A percentile compares a stretch with the other conserved stretches of the same genome.
These are phyloP conservation scores for Xenopus borealis DNA, from an alignment of 2,113 vertebrate genomes.

Conservation along the genomic window DNA sequence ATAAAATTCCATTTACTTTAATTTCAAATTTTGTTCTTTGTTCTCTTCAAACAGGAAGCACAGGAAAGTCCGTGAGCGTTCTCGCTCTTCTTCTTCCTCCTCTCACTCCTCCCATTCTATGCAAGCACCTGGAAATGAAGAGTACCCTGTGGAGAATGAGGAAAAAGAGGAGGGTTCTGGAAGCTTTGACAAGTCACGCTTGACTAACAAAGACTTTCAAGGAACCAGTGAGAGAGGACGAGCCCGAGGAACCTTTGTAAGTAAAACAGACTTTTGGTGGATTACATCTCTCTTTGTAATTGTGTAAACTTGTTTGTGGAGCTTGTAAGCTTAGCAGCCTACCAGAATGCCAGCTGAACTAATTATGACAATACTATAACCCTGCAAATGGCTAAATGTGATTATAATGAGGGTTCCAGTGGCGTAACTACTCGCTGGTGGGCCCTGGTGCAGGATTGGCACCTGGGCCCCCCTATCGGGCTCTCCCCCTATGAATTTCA, in stretches of 20 bases:
- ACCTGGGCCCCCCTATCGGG: too few relatives aligned
- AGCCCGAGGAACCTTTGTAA: constrained; percentile 84
- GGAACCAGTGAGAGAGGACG: constrained; percentile 71
- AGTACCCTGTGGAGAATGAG: constrained; percentile 70
- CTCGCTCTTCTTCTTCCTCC: constrained; percentile 86
- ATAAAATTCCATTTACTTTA: too few relatives aligned
- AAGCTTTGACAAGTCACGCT: constrained; percentile 72
- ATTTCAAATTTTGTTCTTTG: not conserved
- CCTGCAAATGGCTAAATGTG: too few relatives aligned
- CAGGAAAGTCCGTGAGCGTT: constrained; percentile 81
- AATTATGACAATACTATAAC: too few relatives aligned
- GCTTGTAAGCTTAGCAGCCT: too few relatives aligned
- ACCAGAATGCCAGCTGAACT: too few relatives aligned
- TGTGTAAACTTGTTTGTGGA: too few relatives aligned
- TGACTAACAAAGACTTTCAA: constrained; percentile 73
- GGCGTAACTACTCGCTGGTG: too few relatives aligned
- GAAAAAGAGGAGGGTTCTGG: constrained; percentile 75
- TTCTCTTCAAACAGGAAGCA: constrained; percentile 71
- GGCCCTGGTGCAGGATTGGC: too few relatives aligned
- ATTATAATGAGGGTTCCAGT: too few relatives aligned
- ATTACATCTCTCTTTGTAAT: too few relatives aligned
- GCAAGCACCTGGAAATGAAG: constrained; percentile 61
- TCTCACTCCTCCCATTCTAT: constrained; percentile 83
- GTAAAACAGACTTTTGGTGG: constrained; percentile 41
- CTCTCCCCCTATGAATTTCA: too few relatives aligned